These are phyloP conservation scores for Callimorpha dominula DNA, from an alignment of 2,888 invertebrate genomes.

Conservation along the genomic window DNA sequence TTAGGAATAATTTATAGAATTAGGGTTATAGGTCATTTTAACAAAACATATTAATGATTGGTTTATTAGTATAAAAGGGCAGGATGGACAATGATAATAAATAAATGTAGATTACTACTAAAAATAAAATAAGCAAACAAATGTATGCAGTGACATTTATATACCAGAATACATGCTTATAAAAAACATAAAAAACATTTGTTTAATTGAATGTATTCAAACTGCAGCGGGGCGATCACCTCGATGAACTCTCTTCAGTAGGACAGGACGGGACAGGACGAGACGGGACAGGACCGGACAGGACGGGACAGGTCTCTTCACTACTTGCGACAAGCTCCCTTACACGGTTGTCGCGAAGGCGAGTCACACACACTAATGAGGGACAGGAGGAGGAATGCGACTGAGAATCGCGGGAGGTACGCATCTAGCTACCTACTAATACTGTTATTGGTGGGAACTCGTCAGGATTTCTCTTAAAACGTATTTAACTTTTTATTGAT, in stretches of 20 bases:
- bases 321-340: not conserved
- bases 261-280: not conserved
- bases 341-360: not conserved
- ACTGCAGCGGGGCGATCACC: not conserved
- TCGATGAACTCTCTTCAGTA: not conserved
- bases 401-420: not conserved
- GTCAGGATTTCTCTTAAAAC: not conserved
- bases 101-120: not conserved
- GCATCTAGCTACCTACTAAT: not conserved
- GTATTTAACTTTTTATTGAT: not conserved
- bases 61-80: not conserved
- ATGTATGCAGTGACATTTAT: constrained; percentile 1
- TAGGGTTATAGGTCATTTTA: too few relatives aligned
- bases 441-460: not conserved
- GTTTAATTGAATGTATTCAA: not conserved
- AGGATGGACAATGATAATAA: not conserved
- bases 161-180: not conserved
- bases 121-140: constrained; percentile 1
- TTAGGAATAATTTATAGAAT: too few relatives aligned
- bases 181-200: not conserved
- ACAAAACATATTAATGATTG: too few relatives aligned
- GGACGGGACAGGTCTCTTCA: not conserved
- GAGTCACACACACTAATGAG: not conserved
- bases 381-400: not conserved
- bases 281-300: not conserved